Conservation (phyloP, 2,888 invertebrate species). For the Camptogramma bilineatum region DNA sequence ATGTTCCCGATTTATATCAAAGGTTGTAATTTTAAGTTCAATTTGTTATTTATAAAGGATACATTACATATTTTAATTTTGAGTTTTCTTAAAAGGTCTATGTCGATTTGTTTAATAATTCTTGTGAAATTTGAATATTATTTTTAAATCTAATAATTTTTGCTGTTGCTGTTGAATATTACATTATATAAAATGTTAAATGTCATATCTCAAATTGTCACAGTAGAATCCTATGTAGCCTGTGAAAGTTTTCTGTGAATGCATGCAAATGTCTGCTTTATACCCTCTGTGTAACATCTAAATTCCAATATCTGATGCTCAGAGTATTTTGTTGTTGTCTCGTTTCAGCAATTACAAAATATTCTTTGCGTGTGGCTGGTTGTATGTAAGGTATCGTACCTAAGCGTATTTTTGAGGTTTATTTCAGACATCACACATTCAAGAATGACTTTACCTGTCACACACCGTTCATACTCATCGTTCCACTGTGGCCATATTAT, state of each 20-base stretch:
- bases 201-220: neutral
- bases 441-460: slow-evolving; percentile 72
- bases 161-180: no score
- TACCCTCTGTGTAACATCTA: slow-evolving; percentile 33
- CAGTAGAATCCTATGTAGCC: slow-evolving; percentile 21
- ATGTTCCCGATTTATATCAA: neutral
- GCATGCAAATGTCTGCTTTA: slow-evolving; percentile 39
- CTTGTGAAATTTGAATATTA: neutral
- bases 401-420: slow-evolving; percentile 66
- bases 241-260: slow-evolving; percentile 29
- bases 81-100: neutral
- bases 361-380: slow-evolving; percentile 95
- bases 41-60: neutral
- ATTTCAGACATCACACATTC: slow-evolving; percentile 70
- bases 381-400: slow-evolving; percentile 92
- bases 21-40: neutral
- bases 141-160: no score
- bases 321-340: slow-evolving; percentile 85
- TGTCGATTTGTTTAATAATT: neutral
- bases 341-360: slow-evolving; percentile 91
- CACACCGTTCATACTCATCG: slow-evolving; percentile 16
- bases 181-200: neutral
- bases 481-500: neutral
- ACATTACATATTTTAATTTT: neutral
- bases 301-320: slow-evolving; percentile 53